Percentiles rank a stretch among this genome's conserved stretches.
These are phyloP conservation scores for Labroides dimidiatus DNA, from an alignment of 2,797 vertebrate species.

Conservation along the genomic window DNA sequence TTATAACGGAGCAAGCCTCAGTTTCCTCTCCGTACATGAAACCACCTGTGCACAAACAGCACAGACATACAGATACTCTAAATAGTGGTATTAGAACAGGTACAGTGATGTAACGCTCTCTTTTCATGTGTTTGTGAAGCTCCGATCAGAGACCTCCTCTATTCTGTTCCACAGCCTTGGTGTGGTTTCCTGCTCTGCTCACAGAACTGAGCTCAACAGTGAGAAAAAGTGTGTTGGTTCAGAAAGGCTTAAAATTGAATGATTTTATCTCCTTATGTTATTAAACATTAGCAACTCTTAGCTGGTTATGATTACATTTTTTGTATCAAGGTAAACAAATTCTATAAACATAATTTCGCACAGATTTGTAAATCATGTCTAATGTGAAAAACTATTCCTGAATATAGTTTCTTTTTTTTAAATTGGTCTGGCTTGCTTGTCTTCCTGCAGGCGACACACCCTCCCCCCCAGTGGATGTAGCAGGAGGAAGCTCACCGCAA, in stretches of 20 bases:
- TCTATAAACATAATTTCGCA: too few species aligned
- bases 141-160: neutral
- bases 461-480: slow-evolving; percentile 21
- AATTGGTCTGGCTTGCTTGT: slow-evolving; percentile 11
- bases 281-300: neutral
- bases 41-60: neutral
- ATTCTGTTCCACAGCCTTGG: neutral
- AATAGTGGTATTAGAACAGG: neutral
- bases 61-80: neutral
- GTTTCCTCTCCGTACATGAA: neutral
- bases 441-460: slow-evolving; percentile 36
- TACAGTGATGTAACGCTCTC: neutral
- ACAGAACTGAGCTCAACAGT: neutral
- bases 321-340: too few species aligned
- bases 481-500: slow-evolving; percentile 26
- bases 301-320: too few species aligned
- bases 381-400: too few species aligned
- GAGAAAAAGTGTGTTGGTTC: neutral
- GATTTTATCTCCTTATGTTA: neutral
- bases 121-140: neutral
- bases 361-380: too few species aligned
- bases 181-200: slow-evolving; percentile 48
- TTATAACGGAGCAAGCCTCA: too few species aligned
- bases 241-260: neutral
- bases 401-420: neutral